Conservation (phyloP, 1,140 invertebrate genomes). For the Dendrolimus kikuchii region DNA sequence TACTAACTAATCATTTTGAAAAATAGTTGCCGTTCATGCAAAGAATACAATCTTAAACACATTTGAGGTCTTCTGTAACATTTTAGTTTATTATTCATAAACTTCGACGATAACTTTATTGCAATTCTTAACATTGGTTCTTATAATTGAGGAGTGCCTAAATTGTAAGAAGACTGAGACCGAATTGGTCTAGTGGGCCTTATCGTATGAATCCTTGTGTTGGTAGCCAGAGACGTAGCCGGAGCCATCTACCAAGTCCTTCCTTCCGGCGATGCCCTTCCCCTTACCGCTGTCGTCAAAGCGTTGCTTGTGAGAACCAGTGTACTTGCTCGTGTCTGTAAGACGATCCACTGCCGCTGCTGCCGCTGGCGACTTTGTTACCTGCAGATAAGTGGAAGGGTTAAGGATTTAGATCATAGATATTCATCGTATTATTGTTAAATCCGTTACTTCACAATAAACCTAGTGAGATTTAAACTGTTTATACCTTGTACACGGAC, state of each 20-base stretch:
- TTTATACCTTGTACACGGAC: too few relatives aligned
- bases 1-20: too few relatives aligned
- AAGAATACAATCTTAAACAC: too few relatives aligned
- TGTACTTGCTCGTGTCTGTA: slow-evolving; percentile 93
- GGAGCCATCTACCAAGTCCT: slow-evolving; percentile 82
- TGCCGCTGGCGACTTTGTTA: slow-evolving; percentile 75
- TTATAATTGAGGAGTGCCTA: too few relatives aligned
- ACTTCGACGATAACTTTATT: too few relatives aligned
- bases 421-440: neutral
- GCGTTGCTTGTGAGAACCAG: slow-evolving; percentile 91
- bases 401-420: too few relatives aligned
- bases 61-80: too few relatives aligned
- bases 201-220: slow-evolving; percentile 85
- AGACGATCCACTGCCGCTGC: slow-evolving; percentile 87
- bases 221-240: slow-evolving; percentile 94
- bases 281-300: slow-evolving; percentile 91
- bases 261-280: slow-evolving; percentile 89
- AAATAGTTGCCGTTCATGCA: too few relatives aligned
- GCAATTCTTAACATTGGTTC: too few relatives aligned
- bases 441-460: neutral
- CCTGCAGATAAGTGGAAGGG: slow-evolving; percentile 31
- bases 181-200: slow-evolving; percentile 61
- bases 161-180: neutral
- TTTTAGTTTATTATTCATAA: too few relatives aligned
- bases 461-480: too few relatives aligned